Percentiles rank a stretch among this genome's conserved stretches.
These are phyloP conservation scores for Chloroclystis v-ata DNA, from an alignment of 2,888 invertebrate genomes.

Conservation along the genomic window DNA sequence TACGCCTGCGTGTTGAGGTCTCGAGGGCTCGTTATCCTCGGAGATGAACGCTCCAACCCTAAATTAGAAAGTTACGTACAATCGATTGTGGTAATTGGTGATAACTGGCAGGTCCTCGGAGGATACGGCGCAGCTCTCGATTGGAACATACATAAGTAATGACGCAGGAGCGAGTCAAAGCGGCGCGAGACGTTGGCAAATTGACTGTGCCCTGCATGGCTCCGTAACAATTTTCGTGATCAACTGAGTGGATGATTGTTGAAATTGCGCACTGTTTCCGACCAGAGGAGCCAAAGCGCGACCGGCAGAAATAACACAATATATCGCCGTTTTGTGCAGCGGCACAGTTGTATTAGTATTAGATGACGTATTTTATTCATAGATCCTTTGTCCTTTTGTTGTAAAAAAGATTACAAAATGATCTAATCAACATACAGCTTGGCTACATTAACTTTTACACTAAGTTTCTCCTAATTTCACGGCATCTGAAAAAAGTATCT, in stretches of 20 bases:
- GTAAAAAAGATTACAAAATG: background rate
- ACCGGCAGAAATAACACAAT: background rate
- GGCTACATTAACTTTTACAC: conserved; percentile 27
- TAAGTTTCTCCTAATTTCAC: conserved; percentile 13
- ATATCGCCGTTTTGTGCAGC: background rate
- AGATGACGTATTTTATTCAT: too few relatives aligned
- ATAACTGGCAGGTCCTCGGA: background rate
- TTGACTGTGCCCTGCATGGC: conserved; percentile 19
- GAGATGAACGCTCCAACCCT: background rate
- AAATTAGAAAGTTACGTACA: background rate
- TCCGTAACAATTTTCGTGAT: conserved; percentile 47
- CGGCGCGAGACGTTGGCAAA: conserved; percentile 8
- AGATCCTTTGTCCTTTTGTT: too few relatives aligned
- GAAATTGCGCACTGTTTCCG: conserved; percentile 37
- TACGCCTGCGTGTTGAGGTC: too few relatives aligned
- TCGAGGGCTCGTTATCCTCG: too few relatives aligned
- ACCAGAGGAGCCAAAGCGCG: background rate
- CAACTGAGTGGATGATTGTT: conserved; percentile 53
- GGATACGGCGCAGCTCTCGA: background rate
- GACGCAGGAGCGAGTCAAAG: conserved; percentile 10
- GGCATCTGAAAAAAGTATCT: conserved; percentile 17
- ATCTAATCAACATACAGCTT: background rate
- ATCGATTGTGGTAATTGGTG: background rate
- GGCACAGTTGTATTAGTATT: too few relatives aligned
- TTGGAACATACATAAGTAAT: background rate